Evolutionary conservation across 2,797 vertebrate genomes (phyloP).

Genomic region (Sebastes taczanowskii): DNA sequence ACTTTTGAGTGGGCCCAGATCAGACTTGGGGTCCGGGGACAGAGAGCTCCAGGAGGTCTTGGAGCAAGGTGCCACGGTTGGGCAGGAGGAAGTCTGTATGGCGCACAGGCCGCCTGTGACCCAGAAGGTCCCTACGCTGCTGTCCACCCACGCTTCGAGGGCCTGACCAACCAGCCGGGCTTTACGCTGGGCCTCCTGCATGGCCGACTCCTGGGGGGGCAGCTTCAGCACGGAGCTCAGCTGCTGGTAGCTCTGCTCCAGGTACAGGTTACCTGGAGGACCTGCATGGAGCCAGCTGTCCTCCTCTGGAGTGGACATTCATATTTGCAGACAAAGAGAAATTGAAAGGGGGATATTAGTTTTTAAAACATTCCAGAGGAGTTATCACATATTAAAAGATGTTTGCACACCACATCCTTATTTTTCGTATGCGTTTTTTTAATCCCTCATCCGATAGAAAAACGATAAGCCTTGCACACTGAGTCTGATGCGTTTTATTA

Average conservation of each 20-base stretch:
- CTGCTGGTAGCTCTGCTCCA: conserved; percentile 96
- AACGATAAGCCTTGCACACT: rapidly evolving
- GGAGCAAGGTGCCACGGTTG: conserved; percentile 84
- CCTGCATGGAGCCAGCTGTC: conserved; percentile 92
- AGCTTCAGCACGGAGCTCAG: conserved; percentile 90
- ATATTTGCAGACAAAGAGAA: background rate
- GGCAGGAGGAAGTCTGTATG: conserved; percentile 82
- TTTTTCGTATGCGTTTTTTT: too few relatives aligned
- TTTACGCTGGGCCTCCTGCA: conserved; percentile 79
- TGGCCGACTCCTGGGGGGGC: conserved; percentile 79
- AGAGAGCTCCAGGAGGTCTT: conserved; percentile 96
- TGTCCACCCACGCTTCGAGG: conserved; percentile 90
- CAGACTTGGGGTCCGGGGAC: conserved; percentile 95
- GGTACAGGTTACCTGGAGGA: conserved; percentile 90
- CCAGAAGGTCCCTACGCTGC: conserved; percentile 83
- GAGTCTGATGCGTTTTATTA: too few relatives aligned
- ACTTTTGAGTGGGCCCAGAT: conserved; percentile 90
- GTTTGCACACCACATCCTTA: too few relatives aligned
- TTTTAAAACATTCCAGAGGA: background rate
- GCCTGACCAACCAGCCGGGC: conserved; percentile 83
- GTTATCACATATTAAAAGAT: background rate
- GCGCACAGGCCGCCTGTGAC: conserved; percentile 74
- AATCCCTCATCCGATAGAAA: rapidly evolving
- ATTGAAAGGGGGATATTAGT: background rate
- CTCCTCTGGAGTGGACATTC: conserved; percentile 79